Base-by-base conservation (phyloP, 2,113 vertebrate species). In the Pycnonotus jocosus region DNA sequence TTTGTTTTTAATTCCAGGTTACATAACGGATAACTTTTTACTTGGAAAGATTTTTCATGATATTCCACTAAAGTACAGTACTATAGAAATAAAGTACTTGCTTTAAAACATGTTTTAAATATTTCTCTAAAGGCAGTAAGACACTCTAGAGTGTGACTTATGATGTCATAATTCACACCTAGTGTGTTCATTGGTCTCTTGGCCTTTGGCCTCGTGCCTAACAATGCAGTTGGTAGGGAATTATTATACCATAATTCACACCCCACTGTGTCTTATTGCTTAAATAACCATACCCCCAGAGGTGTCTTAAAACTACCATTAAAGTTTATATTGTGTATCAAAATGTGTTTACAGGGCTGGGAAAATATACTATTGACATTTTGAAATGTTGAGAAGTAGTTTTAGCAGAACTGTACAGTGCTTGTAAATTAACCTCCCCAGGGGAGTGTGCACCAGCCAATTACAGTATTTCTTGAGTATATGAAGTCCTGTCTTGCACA, bases 341-440 rank as follows among this genome's bases (percentile, higher is more conserved):
- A 97, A 97, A 96, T 96, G 84, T 94, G 95, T 97, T 97, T 97
- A 97, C 93, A 96, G 96, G 81, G 60, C 80, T 95, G 71, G 93
- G 95, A 96, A 97, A 93, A 97, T 95, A 91, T 83, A 94, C 94
- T 83, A 89, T 82, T 96, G 93, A 84, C 90, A 89, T 96, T 97
- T 90, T 95, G 85, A 94, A 97, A 86, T 91, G 79, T 81, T 88
- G 78, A 94, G 73, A 83, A 94, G 93, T 93, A 96, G 92, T 96
- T 97, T 97, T 95, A 96, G 89, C 79, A 95, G 83, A 97, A 95
- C 80, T 95, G 93, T 91, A 89, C 74, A 90, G 81, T 71, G 61
- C 95, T 96, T 88, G 86, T 96, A 94, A 93, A 97, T 96, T 96
- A 95, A 96, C 93, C 92, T 96, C 80, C 86, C 70, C 81, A 92